Evolutionary conservation across 1,140 invertebrate genomes (phyloP).

Genomic region (Meloidogyne chitwoodi): DNA sequence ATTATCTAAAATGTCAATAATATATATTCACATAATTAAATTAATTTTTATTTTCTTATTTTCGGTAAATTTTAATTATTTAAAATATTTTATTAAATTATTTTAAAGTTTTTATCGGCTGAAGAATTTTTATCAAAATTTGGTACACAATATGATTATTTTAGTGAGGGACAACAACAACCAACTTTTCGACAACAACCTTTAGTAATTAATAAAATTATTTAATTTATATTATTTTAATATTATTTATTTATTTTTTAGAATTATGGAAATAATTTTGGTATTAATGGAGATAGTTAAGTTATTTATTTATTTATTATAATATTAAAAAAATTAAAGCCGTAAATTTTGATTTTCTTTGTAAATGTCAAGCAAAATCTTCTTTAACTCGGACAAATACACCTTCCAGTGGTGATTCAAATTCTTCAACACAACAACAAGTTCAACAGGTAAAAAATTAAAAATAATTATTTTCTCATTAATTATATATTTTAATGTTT

Average conservation of each 20-base stretch:
- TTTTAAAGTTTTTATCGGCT: not conserved
- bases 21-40: not conserved
- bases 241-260: not conserved
- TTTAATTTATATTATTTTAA: not conserved
- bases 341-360: slow-evolving; percentile 44
- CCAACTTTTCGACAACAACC: not conserved
- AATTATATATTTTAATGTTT: too few species aligned
- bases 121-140: slow-evolving; percentile 16
- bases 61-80: not conserved
- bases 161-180: not conserved
- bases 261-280: slow-evolving; percentile 5
- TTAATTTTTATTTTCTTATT: not conserved
- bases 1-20: not conserved
- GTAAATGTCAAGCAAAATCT: slow-evolving; percentile 45
- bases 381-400: slow-evolving; percentile 22
- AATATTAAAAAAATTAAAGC: not conserved
- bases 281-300: not conserved
- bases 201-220: not conserved
- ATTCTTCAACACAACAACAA: slow-evolving; percentile 42
- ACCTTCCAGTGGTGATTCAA: slow-evolving; percentile 28
- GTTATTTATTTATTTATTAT: not conserved
- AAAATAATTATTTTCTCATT: too few species aligned
- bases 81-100: not conserved
- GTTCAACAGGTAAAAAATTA: slow-evolving; percentile 19
- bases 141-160: slow-evolving; percentile 14